Percentiles rank a stretch among this genome's conserved stretches.
Conservation (phyloP, 1,140 invertebrate genomes). For the Drosophila mojavensis region DNA sequence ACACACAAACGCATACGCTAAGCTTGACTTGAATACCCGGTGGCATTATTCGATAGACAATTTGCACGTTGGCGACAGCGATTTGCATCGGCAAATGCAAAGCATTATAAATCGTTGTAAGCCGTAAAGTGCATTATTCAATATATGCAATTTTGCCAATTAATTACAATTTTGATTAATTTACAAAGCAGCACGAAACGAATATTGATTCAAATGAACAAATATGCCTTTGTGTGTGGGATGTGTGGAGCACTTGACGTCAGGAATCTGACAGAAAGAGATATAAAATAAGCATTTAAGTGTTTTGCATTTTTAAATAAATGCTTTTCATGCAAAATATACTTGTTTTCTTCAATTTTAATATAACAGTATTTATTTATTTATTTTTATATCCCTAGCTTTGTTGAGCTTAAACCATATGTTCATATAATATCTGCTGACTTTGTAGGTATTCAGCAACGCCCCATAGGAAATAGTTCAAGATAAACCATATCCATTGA, state of each 20-base stretch:
- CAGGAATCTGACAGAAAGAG: neutral
- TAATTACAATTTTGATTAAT: conserved; percentile 76
- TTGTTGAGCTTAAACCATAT: too few species aligned
- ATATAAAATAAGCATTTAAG: neutral
- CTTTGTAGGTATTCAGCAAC: conserved; percentile 48
- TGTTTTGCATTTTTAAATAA: neutral
- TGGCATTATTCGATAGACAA: conserved; percentile 51
- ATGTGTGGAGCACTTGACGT: conserved; percentile 7
- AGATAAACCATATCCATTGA: conserved; percentile 51
- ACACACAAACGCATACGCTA: neutral
- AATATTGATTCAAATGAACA: conserved; percentile 62
- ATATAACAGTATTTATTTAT: too few species aligned
- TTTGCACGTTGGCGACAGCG: conserved; percentile 77
- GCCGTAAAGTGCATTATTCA: conserved; percentile 73
- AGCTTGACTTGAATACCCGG: conserved; percentile 28
- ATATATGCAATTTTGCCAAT: conserved; percentile 75
- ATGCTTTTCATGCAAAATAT: too few species aligned
- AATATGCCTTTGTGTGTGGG: conserved; percentile 27
- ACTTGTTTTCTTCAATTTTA: too few species aligned
- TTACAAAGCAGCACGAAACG: conserved; percentile 55
- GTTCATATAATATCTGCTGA: neutral
- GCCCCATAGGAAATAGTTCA: conserved; percentile 47
- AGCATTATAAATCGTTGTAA: conserved; percentile 64
- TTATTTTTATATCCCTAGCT: too few species aligned
- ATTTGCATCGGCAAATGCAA: conserved; percentile 66